Evolutionary conservation across 2,797 vertebrate genomes (phyloP).

Genomic region (Sebastes oblongus): DNA sequence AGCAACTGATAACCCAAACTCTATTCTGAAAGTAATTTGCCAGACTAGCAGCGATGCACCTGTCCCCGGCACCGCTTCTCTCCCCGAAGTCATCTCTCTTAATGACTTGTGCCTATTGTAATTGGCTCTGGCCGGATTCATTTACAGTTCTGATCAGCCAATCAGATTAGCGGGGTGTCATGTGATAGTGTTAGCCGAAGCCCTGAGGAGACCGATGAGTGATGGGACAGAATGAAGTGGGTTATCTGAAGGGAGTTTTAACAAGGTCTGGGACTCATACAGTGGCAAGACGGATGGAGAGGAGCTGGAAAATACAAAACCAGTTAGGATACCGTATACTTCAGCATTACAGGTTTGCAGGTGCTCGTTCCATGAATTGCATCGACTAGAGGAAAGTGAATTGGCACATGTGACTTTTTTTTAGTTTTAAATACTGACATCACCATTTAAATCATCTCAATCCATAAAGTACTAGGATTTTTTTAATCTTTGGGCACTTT

Average conservation of each 20-base stretch:
- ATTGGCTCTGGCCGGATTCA: constrained; percentile 76
- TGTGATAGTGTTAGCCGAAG: constrained; percentile 59
- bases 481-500: not conserved
- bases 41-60: constrained; percentile 69
- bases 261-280: constrained; percentile 64
- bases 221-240: constrained; percentile 62
- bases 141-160: constrained; percentile 78
- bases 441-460: not conserved
- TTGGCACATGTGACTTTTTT: not conserved
- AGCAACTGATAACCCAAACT: constrained; percentile 72
- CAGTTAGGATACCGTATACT: not conserved
- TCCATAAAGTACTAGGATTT: not conserved
- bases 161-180: constrained; percentile 74
- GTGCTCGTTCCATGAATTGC: not conserved
- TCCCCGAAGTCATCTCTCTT: constrained; percentile 75
- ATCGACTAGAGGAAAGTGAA: not conserved
- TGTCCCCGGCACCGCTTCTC: constrained; percentile 63
- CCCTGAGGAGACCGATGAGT: constrained; percentile 60
- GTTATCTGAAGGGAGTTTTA: constrained; percentile 68
- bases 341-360: not conserved
- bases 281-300: constrained; percentile 28
- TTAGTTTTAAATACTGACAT: not conserved
- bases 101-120: constrained; percentile 76
- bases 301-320: constrained; percentile 18
- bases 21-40: constrained; percentile 75